Base-by-base conservation (phyloP, 2,888 invertebrate species). In the Creontiades dilutus region DNA sequence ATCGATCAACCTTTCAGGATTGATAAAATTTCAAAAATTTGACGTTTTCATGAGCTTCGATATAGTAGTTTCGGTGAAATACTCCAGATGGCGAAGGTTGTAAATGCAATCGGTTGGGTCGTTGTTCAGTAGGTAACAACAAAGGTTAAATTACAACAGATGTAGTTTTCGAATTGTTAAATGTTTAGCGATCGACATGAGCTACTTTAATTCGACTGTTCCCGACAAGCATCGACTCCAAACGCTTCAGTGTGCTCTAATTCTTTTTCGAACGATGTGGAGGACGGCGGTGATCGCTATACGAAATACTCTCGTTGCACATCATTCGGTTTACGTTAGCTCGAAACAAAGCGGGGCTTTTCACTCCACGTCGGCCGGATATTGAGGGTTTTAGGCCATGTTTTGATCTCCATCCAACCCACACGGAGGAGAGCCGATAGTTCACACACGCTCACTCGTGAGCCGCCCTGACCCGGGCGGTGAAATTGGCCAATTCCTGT, bases 301-400 rank as follows among this genome's bases (percentile, higher is more conserved):
- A 5, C 19, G n/a, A 61, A 61, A 61, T 61, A n/a, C 61, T 19
- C 61, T n/a, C n/a, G 9, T 61, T 9, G 61, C 61, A 16, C 61
- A 19, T 61, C 61, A 61, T 61, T 61, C 61, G 19, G 61, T 61
- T 61, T 9, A 61, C 16, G 61, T 61, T 61, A 19, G 61, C 52
- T 11, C 52, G 52, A 52, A 52, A 52, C 16, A 61, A n/a, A 61
- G 61, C n/a, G 7, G 61, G 61, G 19, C 9, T 16, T 61, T 52
- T 52, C 52, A 52, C 52, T 52, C 52, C 61, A 19, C 16, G 16
- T 19, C 19, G 19, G 19, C n/a, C 61, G 61, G 61, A 61, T 61
- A 61, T 61, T 61, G 61, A 61, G 61, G 61, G 61, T 19, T 61
- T 61, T 19, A 61, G 61, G 61, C 61, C 61, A n/a, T 61, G 61